phyloP scores from a whole-genome alignment of 2,113 vertebrate genomes.

The Eulemur macaco region DNA sequence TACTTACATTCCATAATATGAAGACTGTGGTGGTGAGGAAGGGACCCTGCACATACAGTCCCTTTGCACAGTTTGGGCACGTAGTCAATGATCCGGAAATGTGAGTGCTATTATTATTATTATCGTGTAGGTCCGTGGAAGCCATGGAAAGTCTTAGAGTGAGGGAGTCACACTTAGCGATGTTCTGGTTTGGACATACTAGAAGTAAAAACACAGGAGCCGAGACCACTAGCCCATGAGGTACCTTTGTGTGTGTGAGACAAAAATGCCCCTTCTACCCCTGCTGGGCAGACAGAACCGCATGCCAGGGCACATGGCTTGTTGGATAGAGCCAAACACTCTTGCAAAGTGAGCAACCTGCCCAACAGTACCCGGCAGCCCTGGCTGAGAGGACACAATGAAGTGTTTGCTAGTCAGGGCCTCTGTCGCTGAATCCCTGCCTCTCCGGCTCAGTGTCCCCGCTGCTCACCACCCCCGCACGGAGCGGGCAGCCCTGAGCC shows the following conservation, averaged over 20 bases:
- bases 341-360: not conserved
- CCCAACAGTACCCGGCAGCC: not conserved
- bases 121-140: not conserved
- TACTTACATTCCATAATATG: accelerated
- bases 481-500: not conserved
- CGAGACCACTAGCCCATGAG: not conserved
- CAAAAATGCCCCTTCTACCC: not conserved
- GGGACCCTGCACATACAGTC: not conserved
- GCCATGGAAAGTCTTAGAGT: not conserved
- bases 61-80: not conserved
- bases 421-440: not conserved
- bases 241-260: not conserved
- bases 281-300: not conserved
- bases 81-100: not conserved
- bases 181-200: not conserved
- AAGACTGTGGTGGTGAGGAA: not conserved
- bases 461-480: not conserved
- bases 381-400: not conserved
- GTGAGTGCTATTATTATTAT: not conserved
- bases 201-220: not conserved
- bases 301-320: accelerated
- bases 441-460: not conserved
- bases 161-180: not conserved
- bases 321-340: not conserved
- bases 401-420: not conserved